phyloP scores from a whole-genome alignment of 2,888 invertebrate genomes.

The Pteria penguin region DNA sequence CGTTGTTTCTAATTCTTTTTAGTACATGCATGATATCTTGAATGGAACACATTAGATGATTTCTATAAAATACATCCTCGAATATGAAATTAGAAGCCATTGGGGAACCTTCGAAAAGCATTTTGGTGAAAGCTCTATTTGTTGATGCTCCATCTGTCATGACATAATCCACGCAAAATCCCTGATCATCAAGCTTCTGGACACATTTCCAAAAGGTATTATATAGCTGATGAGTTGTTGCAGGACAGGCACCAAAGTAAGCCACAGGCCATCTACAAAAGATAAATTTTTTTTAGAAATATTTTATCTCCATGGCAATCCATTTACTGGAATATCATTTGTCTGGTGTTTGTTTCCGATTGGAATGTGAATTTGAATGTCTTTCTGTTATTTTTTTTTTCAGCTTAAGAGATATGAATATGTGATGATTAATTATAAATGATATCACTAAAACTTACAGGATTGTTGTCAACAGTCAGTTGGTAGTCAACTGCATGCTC shows the following conservation, averaged over 20 bases:
- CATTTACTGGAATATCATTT: too few relatives aligned
- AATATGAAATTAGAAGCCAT: conserved; percentile 3
- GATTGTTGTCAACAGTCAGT: too few relatives aligned
- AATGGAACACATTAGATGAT: conserved; percentile 18
- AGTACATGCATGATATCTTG: conserved; percentile 37
- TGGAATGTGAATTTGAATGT: too few relatives aligned
- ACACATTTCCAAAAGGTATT: conserved; percentile 45
- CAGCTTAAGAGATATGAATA: too few relatives aligned
- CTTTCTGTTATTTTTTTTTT: too few relatives aligned
- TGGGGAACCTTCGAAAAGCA: conserved; percentile 10
- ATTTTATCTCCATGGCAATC: too few relatives aligned
- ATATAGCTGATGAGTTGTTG: conserved; percentile 38
- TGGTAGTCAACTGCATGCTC: too few relatives aligned
- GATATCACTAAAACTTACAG: too few relatives aligned
- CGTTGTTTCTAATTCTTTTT: conserved; percentile 40
- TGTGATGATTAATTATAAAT: too few relatives aligned
- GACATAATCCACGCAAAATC: conserved; percentile 45
- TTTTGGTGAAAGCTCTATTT: conserved; percentile 37
- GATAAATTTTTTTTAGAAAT: too few relatives aligned
- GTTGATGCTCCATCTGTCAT: conserved; percentile 52
- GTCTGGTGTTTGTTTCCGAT: too few relatives aligned
- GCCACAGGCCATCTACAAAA: conserved; percentile 46
- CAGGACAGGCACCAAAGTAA: conserved; percentile 43
- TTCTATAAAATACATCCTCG: conserved; percentile 18
- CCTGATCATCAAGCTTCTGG: conserved; percentile 39